phyloP scores from a whole-genome alignment of 2,888 invertebrate species.

The Aphidoletes aphidimyza region DNA sequence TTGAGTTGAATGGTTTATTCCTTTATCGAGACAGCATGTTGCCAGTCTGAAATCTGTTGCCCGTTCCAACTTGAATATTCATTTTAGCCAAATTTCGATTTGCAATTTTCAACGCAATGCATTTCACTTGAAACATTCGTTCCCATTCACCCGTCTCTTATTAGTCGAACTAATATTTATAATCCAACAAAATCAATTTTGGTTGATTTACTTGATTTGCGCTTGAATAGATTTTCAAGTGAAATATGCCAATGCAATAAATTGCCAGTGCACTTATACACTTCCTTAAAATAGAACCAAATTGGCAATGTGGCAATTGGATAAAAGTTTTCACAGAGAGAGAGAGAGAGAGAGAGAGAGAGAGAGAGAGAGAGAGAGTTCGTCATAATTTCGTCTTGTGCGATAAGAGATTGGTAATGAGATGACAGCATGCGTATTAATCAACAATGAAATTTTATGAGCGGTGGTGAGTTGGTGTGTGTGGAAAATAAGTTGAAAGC shows the following conservation, averaged over 20 bases:
- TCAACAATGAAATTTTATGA: neutral
- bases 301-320: neutral
- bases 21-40: neutral
- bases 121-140: too few relatives aligned
- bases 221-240: too few relatives aligned
- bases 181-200: too few relatives aligned
- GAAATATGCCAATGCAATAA: too few relatives aligned
- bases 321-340: neutral
- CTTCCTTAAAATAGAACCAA: too few relatives aligned
- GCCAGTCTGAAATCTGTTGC: neutral
- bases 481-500: neutral
- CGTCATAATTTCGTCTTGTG: conserved; percentile 23
- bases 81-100: neutral
- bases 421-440: conserved; percentile 2
- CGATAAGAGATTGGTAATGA: conserved; percentile 4
- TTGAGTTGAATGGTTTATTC: neutral
- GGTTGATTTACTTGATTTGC: too few relatives aligned
- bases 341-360: too few relatives aligned
- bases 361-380: too few relatives aligned
- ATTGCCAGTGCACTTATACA: too few relatives aligned
- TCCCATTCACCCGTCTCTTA: too few relatives aligned
- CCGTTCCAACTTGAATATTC: neutral
- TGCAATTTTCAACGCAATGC: too few relatives aligned
- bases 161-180: too few relatives aligned
- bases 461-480: neutral